Evolutionary conservation across 1,140 invertebrate genomes (phyloP), one percentile per base, ranked within the genome.

Genomic region (Camponotus pennsylvanicus): DNA sequence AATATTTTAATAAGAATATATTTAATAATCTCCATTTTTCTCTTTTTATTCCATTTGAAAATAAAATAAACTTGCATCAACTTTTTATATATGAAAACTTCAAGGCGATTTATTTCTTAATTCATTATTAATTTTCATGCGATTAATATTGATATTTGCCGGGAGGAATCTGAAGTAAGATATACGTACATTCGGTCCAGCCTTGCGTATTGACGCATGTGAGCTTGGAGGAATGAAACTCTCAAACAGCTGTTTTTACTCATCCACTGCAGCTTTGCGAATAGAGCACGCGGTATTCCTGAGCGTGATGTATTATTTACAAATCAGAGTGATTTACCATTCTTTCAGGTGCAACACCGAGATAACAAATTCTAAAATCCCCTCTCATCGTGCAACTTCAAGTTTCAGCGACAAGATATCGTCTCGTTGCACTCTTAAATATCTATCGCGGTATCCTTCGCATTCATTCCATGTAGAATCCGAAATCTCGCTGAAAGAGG

Each of bases 131-230:
- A 11, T 40, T 40, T 4, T 27, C 27, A 18, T 13, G 37, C 49
- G 11, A 34, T 4, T 34, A 40, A 67, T 8, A 78, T 77, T 2
- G 18, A 55, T 1, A 61, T 76, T 9, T 27, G 3, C 34, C 27
- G 15, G 27, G 11, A 18, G n/a, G 32, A 49, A 67, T 0, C 9
- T 37, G 15, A 69, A 27, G 7, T 42, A 55, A 80, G n/a, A 42
- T 42, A 11, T 70, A 70, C 77, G 8, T 70, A 80, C 77, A 80
- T 80, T 80, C 64, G 64, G 64, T 57, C 64, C n/a, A 80, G 27
- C 49, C 64, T 69, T 55, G 49, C n/a, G 45, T 83, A 27, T 40
- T 75, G 32, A 69, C 69, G 40, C 79, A 83, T 75, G 69, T 73
- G 79, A 75, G 37, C 40, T 83, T 45, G 69, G 34, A 40, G 40